Evolutionary conservation across 2,797 vertebrate genomes (phyloP).

Genomic region (Myripristis jacobus): DNA sequence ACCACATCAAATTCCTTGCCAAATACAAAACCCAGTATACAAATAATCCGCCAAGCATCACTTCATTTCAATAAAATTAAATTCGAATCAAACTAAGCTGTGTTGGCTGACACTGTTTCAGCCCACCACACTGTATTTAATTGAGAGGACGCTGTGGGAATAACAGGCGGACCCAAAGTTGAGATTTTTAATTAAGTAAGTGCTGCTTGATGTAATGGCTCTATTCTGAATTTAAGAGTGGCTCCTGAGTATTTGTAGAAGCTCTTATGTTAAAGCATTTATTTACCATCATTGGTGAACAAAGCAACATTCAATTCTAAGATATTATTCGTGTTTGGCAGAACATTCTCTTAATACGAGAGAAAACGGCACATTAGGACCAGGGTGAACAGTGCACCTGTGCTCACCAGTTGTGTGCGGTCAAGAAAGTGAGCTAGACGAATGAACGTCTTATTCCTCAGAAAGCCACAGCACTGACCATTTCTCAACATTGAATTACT

Average conservation of each 20-base stretch:
- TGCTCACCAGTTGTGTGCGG: constrained; percentile 22
- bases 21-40: too few species aligned
- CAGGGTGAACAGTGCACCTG: neutral
- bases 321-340: neutral
- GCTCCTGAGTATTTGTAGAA: neutral
- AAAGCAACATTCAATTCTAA: neutral
- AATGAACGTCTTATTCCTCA: constrained; percentile 35
- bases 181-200: too few species aligned
- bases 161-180: too few species aligned
- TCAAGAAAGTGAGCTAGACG: constrained; percentile 14
- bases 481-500: neutral
- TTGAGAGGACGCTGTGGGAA: too few species aligned
- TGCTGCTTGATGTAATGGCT: too few species aligned
- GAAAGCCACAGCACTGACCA: constrained; percentile 5
- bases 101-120: too few species aligned
- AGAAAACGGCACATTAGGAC: constrained; percentile 2
- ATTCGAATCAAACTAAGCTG: too few species aligned
- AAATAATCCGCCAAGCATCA: too few species aligned
- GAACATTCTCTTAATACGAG: neutral
- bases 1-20: too few species aligned
- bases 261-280: neutral
- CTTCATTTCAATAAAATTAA: too few species aligned
- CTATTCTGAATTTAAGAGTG: too few species aligned
- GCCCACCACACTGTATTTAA: too few species aligned
- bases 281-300: neutral